Percentiles rank a stretch among this genome's conserved stretches.
These are phyloP conservation scores for Eilema depressum DNA, from an alignment of 2,888 invertebrate genomes.

Conservation along the genomic window DNA sequence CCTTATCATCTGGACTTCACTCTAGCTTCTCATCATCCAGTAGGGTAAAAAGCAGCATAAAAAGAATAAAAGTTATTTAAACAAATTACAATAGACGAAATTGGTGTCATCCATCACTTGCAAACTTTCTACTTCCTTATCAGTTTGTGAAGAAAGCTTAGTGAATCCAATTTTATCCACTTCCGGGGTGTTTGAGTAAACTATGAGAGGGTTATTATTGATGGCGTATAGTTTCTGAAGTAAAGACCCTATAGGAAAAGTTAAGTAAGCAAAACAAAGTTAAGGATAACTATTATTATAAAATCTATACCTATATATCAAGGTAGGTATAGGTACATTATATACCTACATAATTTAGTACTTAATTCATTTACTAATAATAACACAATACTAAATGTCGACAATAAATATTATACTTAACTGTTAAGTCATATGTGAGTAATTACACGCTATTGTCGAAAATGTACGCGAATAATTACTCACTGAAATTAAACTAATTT, in stretches of 20 bases:
- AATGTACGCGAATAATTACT: too few relatives aligned
- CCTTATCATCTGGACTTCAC: too few relatives aligned
- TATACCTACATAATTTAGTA: neutral
- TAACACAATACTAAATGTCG: too few relatives aligned
- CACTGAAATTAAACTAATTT: too few relatives aligned
- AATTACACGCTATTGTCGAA: too few relatives aligned
- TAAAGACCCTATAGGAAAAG: neutral
- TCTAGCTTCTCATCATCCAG: too few relatives aligned
- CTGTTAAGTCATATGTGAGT: too few relatives aligned
- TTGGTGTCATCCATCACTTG: constrained; percentile 6
- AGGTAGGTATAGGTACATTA: too few relatives aligned
- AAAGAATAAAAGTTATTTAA: neutral
- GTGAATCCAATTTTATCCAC: neutral
- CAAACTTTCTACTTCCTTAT: constrained; percentile 3
- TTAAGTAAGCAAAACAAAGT: neutral
- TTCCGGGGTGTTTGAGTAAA: neutral
- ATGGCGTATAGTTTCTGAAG: constrained; percentile 3
- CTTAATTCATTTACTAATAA: neutral
- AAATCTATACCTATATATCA: neutral
- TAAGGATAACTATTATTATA: neutral
- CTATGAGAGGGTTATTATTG: neutral
- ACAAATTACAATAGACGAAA: neutral
- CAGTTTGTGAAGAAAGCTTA: neutral
- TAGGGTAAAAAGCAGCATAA: too few relatives aligned
- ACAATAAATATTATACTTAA: too few relatives aligned